Evolutionary conservation across 2,797 vertebrate species (phyloP).

Genomic region (Picus viridis): DNA sequence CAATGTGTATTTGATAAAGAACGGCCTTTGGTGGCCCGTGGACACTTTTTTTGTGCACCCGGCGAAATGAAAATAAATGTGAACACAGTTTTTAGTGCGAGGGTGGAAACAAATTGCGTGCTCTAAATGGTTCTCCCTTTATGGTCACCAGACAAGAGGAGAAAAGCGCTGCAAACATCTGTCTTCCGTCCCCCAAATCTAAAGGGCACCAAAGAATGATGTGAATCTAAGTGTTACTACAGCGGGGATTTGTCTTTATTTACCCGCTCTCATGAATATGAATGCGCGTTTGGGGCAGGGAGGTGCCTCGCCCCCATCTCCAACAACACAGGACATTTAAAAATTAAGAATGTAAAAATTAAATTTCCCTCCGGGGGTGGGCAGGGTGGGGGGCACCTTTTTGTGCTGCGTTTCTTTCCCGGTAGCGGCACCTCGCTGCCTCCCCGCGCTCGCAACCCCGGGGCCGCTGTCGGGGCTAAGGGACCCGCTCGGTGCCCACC

Average conservation of each 20-base stretch:
- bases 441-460: not conserved
- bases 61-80: constrained; percentile 82
- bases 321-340: constrained; percentile 33
- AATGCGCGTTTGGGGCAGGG: constrained; percentile 72
- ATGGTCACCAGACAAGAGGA: constrained; percentile 81
- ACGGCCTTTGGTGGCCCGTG: constrained; percentile 77
- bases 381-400: not conserved
- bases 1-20: constrained; percentile 84
- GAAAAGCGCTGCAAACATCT: constrained; percentile 81
- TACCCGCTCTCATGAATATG: constrained; percentile 82
- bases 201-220: constrained; percentile 82
- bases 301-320: constrained; percentile 51
- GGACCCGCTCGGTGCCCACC: not conserved
- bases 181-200: constrained; percentile 79
- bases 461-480: not conserved
- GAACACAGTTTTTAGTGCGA: constrained; percentile 74
- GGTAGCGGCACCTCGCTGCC: not conserved
- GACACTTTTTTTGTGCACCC: constrained; percentile 75
- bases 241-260: constrained; percentile 79
- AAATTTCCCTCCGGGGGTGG: not conserved
- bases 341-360: not conserved
- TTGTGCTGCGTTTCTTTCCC: not conserved
- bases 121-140: constrained; percentile 80
- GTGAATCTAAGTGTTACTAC: constrained; percentile 82
- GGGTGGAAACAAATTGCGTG: constrained; percentile 79